phyloP scores from a whole-genome alignment of 2,113 vertebrate species.

The Steatornis caripensis region DNA sequence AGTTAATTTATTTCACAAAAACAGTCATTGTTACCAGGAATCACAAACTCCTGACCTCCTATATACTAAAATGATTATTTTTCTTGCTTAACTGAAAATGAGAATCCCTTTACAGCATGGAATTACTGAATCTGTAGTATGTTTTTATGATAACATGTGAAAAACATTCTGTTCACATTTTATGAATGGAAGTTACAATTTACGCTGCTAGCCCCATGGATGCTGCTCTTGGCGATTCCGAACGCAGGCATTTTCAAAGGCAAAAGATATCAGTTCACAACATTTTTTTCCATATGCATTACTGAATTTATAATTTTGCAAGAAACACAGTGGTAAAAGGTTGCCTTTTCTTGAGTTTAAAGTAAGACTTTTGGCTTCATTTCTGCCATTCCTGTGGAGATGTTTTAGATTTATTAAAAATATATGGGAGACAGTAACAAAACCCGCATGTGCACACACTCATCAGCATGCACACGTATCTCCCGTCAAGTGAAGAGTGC shows the following conservation, averaged over 20 bases:
- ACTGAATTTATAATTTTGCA: not conserved
- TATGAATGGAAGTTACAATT: not conserved
- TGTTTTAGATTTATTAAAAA: not conserved
- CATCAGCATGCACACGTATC: accelerated
- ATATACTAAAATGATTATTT: not conserved
- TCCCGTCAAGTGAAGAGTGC: not conserved
- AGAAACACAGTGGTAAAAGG: not conserved
- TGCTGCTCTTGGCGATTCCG: not conserved
- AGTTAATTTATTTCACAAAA: not conserved
- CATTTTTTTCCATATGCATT: not conserved
- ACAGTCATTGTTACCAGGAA: not conserved
- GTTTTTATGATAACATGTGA: not conserved
- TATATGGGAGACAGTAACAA: not conserved
- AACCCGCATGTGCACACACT: not conserved
- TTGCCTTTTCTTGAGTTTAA: not conserved
- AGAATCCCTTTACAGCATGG: not conserved
- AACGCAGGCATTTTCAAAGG: not conserved
- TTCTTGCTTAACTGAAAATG: not conserved
- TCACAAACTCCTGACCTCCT: not conserved
- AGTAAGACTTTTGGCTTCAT: not conserved
- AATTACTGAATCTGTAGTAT: not conserved
- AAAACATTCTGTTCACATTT: not conserved
- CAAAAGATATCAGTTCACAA: not conserved
- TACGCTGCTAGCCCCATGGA: not conserved
- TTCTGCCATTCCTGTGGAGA: not conserved